A percentile compares a stretch with the other conserved stretches of the same genome.
Conservation (phyloP, 2,888 invertebrate genomes). For the Thereva unica region DNA sequence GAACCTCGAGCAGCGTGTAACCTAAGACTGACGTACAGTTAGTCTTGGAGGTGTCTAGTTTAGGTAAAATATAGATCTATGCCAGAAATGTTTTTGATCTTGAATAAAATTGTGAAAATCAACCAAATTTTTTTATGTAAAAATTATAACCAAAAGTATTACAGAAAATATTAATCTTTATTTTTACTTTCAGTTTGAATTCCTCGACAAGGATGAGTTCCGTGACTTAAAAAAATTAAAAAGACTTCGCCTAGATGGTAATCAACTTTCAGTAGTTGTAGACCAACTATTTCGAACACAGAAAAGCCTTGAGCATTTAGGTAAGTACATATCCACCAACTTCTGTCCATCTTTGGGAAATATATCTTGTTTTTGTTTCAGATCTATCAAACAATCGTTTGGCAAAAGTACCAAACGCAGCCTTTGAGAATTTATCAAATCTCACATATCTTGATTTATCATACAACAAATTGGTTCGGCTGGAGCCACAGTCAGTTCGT, state of each 20-base stretch:
- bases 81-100: too few species aligned
- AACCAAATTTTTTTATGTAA: neutral
- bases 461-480: slow-evolving; percentile 72
- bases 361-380: slow-evolving; percentile 42
- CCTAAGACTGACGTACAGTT: too few species aligned
- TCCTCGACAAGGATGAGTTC: slow-evolving; percentile 73
- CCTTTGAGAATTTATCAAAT: slow-evolving; percentile 73
- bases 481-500: slow-evolving; percentile 64
- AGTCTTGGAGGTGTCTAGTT: too few species aligned
- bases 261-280: slow-evolving; percentile 75
- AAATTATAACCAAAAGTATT: neutral
- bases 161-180: slow-evolving; percentile 7
- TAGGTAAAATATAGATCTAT: too few species aligned
- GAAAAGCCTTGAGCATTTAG: slow-evolving; percentile 56
- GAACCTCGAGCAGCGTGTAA: too few species aligned
- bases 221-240: slow-evolving; percentile 68
- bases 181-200: slow-evolving; percentile 63
- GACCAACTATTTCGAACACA: slow-evolving; percentile 68
- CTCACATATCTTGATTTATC: slow-evolving; percentile 74
- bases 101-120: too few species aligned
- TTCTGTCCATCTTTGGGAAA: neutral
- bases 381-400: slow-evolving; percentile 73
- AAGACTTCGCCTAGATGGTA: slow-evolving; percentile 72
- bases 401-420: slow-evolving; percentile 72
- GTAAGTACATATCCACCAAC: slow-evolving; percentile 44